Evolutionary conservation across 2,797 vertebrate species (phyloP), one percentile per base, ranked within the genome.

Genomic region (Eremophila alpestris): DNA sequence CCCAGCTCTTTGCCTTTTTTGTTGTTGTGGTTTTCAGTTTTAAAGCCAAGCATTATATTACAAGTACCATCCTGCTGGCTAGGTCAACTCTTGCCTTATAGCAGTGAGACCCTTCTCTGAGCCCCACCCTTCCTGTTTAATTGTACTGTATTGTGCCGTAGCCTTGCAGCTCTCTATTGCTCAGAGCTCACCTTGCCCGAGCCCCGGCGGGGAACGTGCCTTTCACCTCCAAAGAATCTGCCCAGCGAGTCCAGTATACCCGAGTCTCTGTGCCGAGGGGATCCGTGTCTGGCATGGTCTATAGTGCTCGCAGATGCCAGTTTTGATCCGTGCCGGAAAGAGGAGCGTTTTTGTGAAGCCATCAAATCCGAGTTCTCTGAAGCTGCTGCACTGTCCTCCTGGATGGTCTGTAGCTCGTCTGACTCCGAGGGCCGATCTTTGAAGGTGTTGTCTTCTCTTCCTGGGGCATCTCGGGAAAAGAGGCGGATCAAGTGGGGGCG

Each of bases 401-500:
- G 98, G 98, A 99, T 99, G 98, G 99, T 99, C 98, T 99, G 99
- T 94, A 99, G 98, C 98, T 99, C 99, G 93, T 99, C 99, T 74
- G 99, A 99, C 98, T 99, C 99, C 0, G 99, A 99, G 97, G 99
- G 98, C 98, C 99, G 99, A 90, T 99, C 99, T 99, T 99, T 99
- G 99, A 99, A 99, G 99, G 99, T 99, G 99, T 99, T 99, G 99
- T 99, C 99, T 97, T 99, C 99, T 90, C 99, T 98, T 74, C 99
- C 99, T 90, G 99, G 99, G 96, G 99, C 99, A 98, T 99, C 99
- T 98, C 99, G 99, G 98, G 99, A 99, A 98, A 99, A 99, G 98
- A 99, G 99, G 99, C 99, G 99, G 99, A 97, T 97, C 98, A 99
- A 98, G 98, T 99, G 99, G 98, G 99, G 99, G 99, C 99, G 99